A percentile compares a stretch with the other conserved stretches of the same genome.
phyloP scores from a whole-genome alignment of 2,113 vertebrate genomes.

The Dicentrarchus labrax region DNA sequence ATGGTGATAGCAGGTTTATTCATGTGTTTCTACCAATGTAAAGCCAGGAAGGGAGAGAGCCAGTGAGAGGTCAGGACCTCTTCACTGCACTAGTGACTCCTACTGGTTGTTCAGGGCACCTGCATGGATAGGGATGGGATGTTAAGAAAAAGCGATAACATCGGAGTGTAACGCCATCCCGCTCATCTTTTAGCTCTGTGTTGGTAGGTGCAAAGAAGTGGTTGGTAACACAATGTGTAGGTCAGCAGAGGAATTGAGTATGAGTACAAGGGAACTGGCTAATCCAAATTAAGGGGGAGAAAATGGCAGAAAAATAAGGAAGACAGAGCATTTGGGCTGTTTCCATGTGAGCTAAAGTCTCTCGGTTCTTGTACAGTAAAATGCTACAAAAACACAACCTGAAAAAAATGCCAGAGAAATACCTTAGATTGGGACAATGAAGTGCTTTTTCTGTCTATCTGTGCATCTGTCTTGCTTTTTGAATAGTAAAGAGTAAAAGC shows the following conservation, averaged over 20 bases:
- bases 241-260: neutral
- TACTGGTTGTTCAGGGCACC: neutral
- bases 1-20: neutral
- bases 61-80: neutral
- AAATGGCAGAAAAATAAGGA: no score
- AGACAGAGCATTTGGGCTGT: no score
- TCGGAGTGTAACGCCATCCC: neutral
- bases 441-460: neutral
- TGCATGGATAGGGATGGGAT: neutral
- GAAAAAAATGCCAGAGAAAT: neutral
- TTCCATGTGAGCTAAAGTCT: no score
- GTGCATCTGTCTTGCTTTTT: neutral
- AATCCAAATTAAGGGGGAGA: no score
- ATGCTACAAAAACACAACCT: neutral
- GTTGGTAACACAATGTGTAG: neutral
- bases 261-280: no score
- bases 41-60: neutral
- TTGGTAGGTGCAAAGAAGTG: neutral
- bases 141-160: neutral
- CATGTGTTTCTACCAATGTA: constrained; percentile 16
- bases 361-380: neutral
- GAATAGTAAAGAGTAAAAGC: neutral
- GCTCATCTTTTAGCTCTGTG: neutral
- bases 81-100: neutral
- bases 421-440: neutral